These are phyloP conservation scores for Osedax frankpressi DNA, from an alignment of 2,888 invertebrate genomes.

Conservation along the genomic window DNA sequence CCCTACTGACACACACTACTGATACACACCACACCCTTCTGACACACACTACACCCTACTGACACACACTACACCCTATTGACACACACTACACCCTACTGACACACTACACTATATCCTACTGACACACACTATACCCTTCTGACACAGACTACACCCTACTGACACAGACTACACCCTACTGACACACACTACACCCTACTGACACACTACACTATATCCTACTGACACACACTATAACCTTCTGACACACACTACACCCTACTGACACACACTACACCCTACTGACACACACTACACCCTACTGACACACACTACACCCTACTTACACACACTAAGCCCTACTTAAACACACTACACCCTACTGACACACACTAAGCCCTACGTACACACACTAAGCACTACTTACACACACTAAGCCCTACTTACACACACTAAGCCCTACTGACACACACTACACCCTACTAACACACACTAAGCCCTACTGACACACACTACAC, in stretches of 20 bases:
- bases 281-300: too few relatives aligned
- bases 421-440: too few relatives aligned
- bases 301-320: neutral
- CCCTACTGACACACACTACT: too few relatives aligned
- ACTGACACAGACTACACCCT: neutral
- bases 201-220: too few relatives aligned
- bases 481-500: too few relatives aligned
- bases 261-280: conserved; percentile 56
- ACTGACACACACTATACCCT: neutral
- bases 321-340: conserved; percentile 56
- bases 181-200: too few relatives aligned
- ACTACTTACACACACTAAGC: too few relatives aligned
- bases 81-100: conserved; percentile 41
- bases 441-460: neutral
- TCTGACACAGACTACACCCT: too few relatives aligned
- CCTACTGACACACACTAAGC: neutral
- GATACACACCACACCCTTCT: conserved; percentile 74
- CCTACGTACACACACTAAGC: conserved; percentile 56
- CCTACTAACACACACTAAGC: conserved; percentile 56
- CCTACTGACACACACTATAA: too few relatives aligned
- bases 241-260: neutral
- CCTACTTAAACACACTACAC: too few relatives aligned
- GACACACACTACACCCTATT: conserved; percentile 42
- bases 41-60: conserved; percentile 65
- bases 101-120: too few relatives aligned